Conservation (phyloP, 53 echinoderm and acorn worm genomes). For the Temnopleurus reevesii region DNA sequence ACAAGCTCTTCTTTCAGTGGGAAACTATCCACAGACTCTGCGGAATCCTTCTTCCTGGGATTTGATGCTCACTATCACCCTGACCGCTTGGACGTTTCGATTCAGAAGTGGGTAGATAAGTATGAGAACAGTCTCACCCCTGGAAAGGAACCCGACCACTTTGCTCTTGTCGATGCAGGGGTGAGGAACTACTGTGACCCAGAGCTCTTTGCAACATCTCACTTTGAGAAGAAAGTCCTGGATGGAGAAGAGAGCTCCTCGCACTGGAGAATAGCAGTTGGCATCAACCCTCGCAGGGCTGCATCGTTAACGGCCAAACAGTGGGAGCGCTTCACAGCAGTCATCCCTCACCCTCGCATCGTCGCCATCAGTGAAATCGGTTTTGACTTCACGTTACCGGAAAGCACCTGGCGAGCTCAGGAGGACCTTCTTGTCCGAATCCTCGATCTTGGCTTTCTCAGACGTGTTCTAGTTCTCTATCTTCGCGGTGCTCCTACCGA, state of each 20-base stretch:
- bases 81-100: too few relatives aligned
- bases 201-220: not conserved
- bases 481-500: not conserved
- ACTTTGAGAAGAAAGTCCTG: not conserved
- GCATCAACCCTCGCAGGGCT: constrained; percentile 39
- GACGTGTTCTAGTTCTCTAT: constrained; percentile 48
- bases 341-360: constrained; percentile 29
- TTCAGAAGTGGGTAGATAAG: too few relatives aligned
- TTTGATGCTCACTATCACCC: too few relatives aligned
- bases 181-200: not conserved
- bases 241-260: not conserved
- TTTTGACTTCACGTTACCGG: not conserved
- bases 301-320: not conserved
- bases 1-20: too few relatives aligned
- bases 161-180: not conserved
- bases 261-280: constrained; percentile 49
- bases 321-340: constrained; percentile 27
- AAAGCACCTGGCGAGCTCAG: not conserved
- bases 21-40: too few relatives aligned
- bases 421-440: constrained; percentile 14
- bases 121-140: too few relatives aligned
- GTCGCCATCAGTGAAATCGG: constrained; percentile 50
- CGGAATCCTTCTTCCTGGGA: too few relatives aligned
- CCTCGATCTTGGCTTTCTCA: constrained; percentile 31
- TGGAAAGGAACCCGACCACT: not conserved